Evolutionary conservation across 2,888 invertebrate species (phyloP), one percentile per base, ranked within the genome.

Genomic region (Perizoma flavofasciatum): DNA sequence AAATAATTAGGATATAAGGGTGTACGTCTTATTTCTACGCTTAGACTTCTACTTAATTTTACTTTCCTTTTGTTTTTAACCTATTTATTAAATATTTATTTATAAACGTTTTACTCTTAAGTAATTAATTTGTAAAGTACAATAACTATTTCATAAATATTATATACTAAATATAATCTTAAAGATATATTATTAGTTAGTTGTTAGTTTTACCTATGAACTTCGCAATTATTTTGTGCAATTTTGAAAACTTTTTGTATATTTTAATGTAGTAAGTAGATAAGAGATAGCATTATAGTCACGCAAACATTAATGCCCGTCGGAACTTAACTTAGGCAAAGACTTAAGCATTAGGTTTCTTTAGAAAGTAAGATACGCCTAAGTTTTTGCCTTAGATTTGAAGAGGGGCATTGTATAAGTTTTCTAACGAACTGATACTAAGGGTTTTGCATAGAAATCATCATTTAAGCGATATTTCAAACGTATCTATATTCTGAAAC

Each of bases 51-150:
- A 67, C 59, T 55, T 65, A 60, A 63, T 58, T 39, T 57, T 49
- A 53, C 34, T 50, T 47, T 47, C 56, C 10, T 44, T 50, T 44
- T 59, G 10, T 49, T 61, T 59, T 59, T 44, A 59, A 59, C 10
- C 49, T 68, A 70, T 70, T 69, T 70, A 68, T 67, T 65, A 0
- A 49, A 11, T 62, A 69, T 65, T 69, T 68, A 68, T 68, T 68
- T 65, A 22, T 22, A 43, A 59, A 63, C 48, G 53, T 57, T 65
- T 65, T 56, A 61, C 22, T 55, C 22, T 48, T 49, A 39, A 55
- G 35, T 57, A 49, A 53, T 45, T 65, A 55, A 61, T 48, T 63
- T 66, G 62, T 63, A 61, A 61, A 65, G 67, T 72, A 70, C 66
- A 68, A 68, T 63, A 65, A 60, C 5, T 49, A 50, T 22, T 4